Evolutionary conservation across 2,888 invertebrate genomes (phyloP).

Genomic region (Dexiosoma caninum): DNA sequence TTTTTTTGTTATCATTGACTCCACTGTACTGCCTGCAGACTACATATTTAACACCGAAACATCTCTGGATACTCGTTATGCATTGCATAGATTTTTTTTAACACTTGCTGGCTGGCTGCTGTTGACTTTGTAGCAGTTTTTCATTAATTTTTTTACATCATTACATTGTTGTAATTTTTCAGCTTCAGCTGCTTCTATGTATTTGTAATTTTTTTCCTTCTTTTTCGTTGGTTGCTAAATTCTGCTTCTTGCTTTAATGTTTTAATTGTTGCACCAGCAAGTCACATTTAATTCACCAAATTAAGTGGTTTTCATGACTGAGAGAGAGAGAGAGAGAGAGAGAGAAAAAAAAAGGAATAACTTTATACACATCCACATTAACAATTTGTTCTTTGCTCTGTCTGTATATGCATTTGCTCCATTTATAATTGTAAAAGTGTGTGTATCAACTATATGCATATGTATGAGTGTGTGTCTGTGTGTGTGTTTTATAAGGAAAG

Average conservation of each 20-base stretch:
- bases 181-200: constrained; percentile 12
- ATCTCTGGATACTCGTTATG: constrained; percentile 28
- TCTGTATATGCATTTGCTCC: too few relatives aligned
- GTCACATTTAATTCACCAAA: constrained; percentile 61
- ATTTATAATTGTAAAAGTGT: too few relatives aligned
- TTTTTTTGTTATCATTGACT: neutral
- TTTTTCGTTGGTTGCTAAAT: too few relatives aligned
- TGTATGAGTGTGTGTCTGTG: neutral
- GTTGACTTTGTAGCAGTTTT: constrained; percentile 40
- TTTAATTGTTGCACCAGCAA: constrained; percentile 60
- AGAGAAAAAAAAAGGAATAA: too few relatives aligned
- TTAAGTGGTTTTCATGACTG: constrained; percentile 56
- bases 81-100: constrained; percentile 7
- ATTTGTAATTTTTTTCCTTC: constrained; percentile 7
- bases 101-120: neutral
- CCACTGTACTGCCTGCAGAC: neutral
- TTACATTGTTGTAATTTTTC: constrained; percentile 17
- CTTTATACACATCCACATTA: too few relatives aligned
- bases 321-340: neutral
- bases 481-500: neutral
- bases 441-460: too few relatives aligned
- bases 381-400: too few relatives aligned
- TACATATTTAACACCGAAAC: constrained; percentile 23
- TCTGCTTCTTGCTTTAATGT: constrained; percentile 45
- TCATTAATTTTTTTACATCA: constrained; percentile 14